Evolutionary conservation across 2,113 vertebrate genomes (phyloP).

Genomic region (Mixornis gularis): DNA sequence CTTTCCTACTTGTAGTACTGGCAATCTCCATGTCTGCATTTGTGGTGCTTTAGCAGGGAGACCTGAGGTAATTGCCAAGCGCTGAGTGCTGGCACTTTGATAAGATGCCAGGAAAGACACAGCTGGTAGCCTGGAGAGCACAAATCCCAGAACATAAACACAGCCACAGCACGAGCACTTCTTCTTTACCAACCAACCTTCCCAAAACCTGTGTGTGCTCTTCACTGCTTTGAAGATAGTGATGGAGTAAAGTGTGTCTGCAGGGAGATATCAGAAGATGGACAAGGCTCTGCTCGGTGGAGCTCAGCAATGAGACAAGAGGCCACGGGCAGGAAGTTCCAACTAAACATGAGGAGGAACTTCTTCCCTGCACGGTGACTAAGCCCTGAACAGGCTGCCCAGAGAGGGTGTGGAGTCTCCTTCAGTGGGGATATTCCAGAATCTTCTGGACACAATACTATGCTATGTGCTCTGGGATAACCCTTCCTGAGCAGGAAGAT

Average conservation of each 20-base stretch:
- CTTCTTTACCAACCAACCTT: not conserved
- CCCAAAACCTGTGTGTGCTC: not conserved
- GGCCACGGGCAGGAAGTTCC: not conserved
- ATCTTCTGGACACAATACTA: not conserved
- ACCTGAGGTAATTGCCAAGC: not conserved
- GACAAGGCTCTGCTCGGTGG: accelerated
- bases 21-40: not conserved
- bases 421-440: not conserved
- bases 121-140: not conserved
- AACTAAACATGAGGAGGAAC: not conserved
- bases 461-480: not conserved
- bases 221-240: not conserved
- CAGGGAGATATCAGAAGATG: not conserved
- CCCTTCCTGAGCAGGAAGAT: not conserved
- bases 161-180: accelerated
- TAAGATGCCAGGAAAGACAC: not conserved
- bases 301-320: not conserved
- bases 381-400: not conserved
- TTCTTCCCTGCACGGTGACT: not conserved
- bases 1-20: not conserved
- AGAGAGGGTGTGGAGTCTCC: not conserved
- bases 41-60: not conserved
- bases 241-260: not conserved
- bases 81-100: not conserved
- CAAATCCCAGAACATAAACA: not conserved